Percentiles rank a stretch among this genome's conserved stretches.
Conservation (phyloP, 2,113 vertebrate genomes). For the Aramus guarauna region DNA sequence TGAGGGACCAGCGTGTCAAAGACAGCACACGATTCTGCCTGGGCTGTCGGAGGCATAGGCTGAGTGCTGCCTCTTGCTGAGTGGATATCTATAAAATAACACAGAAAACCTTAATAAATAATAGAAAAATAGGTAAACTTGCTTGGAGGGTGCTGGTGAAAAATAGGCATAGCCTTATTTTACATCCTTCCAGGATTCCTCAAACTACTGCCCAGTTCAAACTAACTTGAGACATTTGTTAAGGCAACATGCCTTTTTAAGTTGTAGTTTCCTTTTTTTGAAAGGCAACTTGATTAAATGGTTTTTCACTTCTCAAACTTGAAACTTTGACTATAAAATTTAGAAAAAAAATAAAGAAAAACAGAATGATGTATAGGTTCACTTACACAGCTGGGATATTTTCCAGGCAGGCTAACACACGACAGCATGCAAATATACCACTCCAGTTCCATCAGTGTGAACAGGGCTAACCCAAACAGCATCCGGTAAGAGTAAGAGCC, state of each 20-base stretch:
- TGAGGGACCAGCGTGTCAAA: neutral
- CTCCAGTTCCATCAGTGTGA: neutral
- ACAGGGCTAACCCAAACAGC: neutral
- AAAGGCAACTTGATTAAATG: neutral
- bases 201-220: neutral
- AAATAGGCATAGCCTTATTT: neutral
- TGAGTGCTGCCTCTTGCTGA: neutral
- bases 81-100: neutral
- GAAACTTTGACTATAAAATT: neutral
- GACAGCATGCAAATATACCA: neutral
- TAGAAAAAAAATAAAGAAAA: neutral
- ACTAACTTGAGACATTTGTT: neutral
- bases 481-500: neutral
- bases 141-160: neutral
- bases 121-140: neutral
- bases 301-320: neutral
- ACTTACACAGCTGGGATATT: neutral
- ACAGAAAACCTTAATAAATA: neutral
- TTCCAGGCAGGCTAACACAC: neutral
- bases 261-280: neutral
- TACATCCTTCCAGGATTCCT: neutral
- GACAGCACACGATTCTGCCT: fast-evolving
- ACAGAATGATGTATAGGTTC: neutral
- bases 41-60: neutral
- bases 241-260: neutral